Percentiles rank a stretch among this genome's conserved stretches.
Evolutionary conservation across 2,888 invertebrate genomes (phyloP).

Genomic region (Limnephilus lunatus): DNA sequence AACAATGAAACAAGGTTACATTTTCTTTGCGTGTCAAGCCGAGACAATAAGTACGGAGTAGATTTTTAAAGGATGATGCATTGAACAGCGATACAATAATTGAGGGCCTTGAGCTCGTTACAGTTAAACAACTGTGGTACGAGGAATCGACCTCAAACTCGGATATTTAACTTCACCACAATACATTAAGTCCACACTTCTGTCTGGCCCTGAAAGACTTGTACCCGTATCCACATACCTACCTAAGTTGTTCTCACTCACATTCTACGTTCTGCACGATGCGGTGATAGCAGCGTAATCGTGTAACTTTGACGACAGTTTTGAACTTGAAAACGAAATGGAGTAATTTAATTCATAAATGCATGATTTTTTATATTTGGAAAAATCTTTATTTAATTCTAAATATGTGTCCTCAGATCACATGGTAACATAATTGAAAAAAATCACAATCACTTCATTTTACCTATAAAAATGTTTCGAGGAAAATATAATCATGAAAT

Average conservation of each 20-base stretch:
- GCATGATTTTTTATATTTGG: too few relatives aligned
- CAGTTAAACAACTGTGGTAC: not conserved
- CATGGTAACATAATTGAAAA: too few relatives aligned
- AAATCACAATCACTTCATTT: too few relatives aligned
- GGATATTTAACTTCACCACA: not conserved
- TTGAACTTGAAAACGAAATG: not conserved
- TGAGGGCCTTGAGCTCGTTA: not conserved
- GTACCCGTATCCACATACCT: not conserved
- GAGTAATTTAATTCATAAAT: too few relatives aligned
- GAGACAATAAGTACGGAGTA: not conserved
- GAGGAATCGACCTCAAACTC: slow-evolving; percentile 2
- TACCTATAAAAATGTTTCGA: too few relatives aligned
- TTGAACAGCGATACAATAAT: not conserved
- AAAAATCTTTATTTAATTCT: too few relatives aligned
- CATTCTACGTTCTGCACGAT: not conserved
- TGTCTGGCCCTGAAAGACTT: not conserved
- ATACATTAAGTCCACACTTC: not conserved
- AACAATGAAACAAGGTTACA: not conserved
- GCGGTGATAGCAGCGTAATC: not conserved
- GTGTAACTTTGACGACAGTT: not conserved
- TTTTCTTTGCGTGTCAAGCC: too few relatives aligned
- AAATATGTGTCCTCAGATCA: too few relatives aligned
- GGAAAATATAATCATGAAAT: too few relatives aligned
- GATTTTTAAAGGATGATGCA: slow-evolving; percentile 2
- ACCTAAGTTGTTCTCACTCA: not conserved